Evolutionary conservation across 2,888 invertebrate genomes (phyloP), one percentile per base, ranked within the genome.

Genomic region (Caenorhabditis uteleia): DNA sequence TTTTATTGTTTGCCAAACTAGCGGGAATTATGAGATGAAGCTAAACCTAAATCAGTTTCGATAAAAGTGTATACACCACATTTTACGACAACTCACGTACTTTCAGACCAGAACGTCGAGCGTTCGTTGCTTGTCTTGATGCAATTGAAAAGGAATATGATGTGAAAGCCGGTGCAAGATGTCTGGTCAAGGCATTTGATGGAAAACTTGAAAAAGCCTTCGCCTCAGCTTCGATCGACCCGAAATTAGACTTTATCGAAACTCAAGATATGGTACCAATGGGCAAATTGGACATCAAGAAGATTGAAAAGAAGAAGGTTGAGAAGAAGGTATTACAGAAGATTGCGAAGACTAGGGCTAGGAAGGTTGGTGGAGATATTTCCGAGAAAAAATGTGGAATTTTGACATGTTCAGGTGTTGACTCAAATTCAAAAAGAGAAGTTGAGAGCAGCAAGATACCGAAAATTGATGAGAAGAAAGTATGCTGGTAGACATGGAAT

Each of bases 141-240:
- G 54, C 54, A 14, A 71, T 77, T 7, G 57, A 68, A 23, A 72
- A 66, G 21, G 77, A 78, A 29, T 56, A 69, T 34, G 77, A 75
- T 14, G 48, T 78, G 7, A 57, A 75, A 50, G 40, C 68, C n/a
- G 76, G 75, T 5, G 77, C 78, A 8, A 48, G 68, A 31, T 78
- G 78, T 60, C 61, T 78, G 7, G 70, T 73, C 10, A 68, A 69
- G n/a, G 77, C 77, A 0, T 75, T 72, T 51, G 78, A 78, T 45
- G 64, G 66, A 16, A 59, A 69, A 45, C 39, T 74, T 12, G 69
- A 45, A 42, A 39, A 48, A 7, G 14, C 12, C 12, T 66, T 43
- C 38, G 39, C 36, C 7, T 21, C 16, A 18, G 27, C 34, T 12
- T n/a, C 58, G 0, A 18, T 54, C 26, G 66, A 66, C 31, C 45